Base-by-base conservation (phyloP, 1,140 invertebrate species). In the Myzus persicae region DNA sequence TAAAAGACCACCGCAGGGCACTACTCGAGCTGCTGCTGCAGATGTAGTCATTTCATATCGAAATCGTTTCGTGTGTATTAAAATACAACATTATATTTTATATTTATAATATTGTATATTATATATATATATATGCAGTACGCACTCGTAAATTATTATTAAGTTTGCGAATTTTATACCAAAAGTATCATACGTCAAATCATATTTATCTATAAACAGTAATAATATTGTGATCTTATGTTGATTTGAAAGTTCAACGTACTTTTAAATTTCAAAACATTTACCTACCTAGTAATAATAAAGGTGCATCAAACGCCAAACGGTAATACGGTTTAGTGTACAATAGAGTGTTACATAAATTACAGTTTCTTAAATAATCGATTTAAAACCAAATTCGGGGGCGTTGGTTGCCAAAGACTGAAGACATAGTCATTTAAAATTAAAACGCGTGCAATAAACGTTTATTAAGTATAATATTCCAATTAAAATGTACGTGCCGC, bases 1-100 rank as follows among this genome's bases (percentile, higher is more conserved):
- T 40, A 26, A 84, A 40, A 84, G 24, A 84, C 26, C 42, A 26
- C 42, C 84, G 84, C 84, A 42, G 84, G 42, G 84, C 82, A 40
- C 24, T 84, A 24, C 40, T 1, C 22, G 24, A 40, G 82, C 82
- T 40, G 1, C 38, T 40, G 82, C 82, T 40, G 22, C 82, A 40
- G 36, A 38, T 44, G 84, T 85, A 44, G 84, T 85, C 42, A 85
- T 85, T 85, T 85, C n/a, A 44, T 44, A 85, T 44, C 84, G 38
- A 85, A 85, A 44, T 85, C 26, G 20, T 44, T 31, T 85, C 42
- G 84, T n/a, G 84, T 40, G 26, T 38, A 84, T 40, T 59, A 67
- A 67, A 67, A 67, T 18, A 22, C 48, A 51, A 51, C 20, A 51
- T 22, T 51, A 51, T n/a, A n/a, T n/a, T n/a, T n/a, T n/a, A n/a